Evolutionary conservation across 92 coral and sea anemone genomes (phyloP).

Genomic region (Epizoanthus ramosus): DNA sequence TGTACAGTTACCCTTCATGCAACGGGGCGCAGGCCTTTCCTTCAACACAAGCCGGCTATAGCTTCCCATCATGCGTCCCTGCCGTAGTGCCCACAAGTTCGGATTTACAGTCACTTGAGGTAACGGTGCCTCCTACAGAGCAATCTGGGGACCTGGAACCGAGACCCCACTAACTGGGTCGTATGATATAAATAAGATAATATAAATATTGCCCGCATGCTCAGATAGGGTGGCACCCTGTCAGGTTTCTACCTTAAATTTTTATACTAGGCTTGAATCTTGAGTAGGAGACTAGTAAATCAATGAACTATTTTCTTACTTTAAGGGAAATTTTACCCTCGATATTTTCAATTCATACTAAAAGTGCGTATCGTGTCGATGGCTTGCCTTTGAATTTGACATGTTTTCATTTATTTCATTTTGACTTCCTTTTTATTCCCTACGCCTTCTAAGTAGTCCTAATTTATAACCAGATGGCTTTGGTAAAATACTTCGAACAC

Average conservation of each 20-base stretch:
- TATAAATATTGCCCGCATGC: neutral
- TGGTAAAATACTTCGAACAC: too few relatives aligned
- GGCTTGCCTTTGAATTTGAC: too few relatives aligned
- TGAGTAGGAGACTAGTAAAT: neutral
- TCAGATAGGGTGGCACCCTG: neutral
- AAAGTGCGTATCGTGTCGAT: too few relatives aligned
- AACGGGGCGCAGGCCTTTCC: slow-evolving; percentile 75
- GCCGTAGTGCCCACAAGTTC: slow-evolving; percentile 67
- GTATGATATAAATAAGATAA: neutral
- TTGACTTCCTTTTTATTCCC: too few relatives aligned
- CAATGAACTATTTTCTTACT: neutral
- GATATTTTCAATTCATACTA: too few relatives aligned
- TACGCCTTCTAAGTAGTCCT: too few relatives aligned
- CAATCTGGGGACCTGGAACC: slow-evolving; percentile 35
- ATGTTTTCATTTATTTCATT: too few relatives aligned
- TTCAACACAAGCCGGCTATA: slow-evolving; percentile 76
- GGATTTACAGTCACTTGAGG: slow-evolving; percentile 44
- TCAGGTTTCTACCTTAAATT: neutral
- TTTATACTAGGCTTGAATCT: neutral
- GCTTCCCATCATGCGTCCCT: slow-evolving; percentile 80
- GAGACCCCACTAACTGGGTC: slow-evolving; percentile 15
- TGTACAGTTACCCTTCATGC: slow-evolving; percentile 71
- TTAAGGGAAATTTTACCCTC: too few relatives aligned
- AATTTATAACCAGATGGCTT: too few relatives aligned
- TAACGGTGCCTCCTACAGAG: slow-evolving; percentile 51